Conservation (phyloP, 2,113 vertebrate genomes). For the Grammomys surdaster region DNA sequence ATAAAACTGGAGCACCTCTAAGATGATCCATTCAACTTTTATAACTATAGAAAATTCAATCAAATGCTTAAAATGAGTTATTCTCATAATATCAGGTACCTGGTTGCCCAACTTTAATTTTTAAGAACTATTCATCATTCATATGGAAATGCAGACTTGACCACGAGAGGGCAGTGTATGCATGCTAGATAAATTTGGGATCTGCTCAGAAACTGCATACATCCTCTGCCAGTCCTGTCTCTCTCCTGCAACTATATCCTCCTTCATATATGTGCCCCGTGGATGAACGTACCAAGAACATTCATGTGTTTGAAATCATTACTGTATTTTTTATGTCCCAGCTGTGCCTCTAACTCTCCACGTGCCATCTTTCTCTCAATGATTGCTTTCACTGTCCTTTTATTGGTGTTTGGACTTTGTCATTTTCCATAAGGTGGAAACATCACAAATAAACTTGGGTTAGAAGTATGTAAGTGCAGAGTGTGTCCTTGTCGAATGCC, state of each 20-base stretch:
- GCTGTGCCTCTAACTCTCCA: neutral
- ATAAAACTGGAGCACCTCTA: neutral
- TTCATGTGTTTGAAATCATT: neutral
- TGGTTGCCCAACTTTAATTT: neutral
- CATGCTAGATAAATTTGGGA: neutral
- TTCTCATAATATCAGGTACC: neutral
- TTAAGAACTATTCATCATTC: neutral
- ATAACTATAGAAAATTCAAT: neutral
- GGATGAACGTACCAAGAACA: neutral
- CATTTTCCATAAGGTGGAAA: constrained; percentile 26
- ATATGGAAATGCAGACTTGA: neutral
- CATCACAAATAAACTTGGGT: neutral
- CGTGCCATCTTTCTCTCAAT: neutral
- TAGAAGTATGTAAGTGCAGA: neutral
- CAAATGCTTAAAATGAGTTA: neutral
- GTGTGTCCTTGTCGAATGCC: neutral
- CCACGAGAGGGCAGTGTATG: constrained; percentile 66
- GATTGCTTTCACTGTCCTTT: neutral
- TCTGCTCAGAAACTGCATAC: neutral
- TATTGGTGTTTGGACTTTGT: constrained; percentile 9
- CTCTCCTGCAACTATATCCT: neutral
- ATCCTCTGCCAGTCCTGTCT: fast-evolving
- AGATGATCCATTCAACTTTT: neutral
- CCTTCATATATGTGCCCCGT: neutral
- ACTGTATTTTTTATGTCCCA: too few species aligned